Percentiles rank a stretch among this genome's conserved stretches.
Evolutionary conservation across 30 jellyfish, hydroid and myxozoan genomes (phyloP).

Genomic region (Chrysaora quinquecirrha): DNA sequence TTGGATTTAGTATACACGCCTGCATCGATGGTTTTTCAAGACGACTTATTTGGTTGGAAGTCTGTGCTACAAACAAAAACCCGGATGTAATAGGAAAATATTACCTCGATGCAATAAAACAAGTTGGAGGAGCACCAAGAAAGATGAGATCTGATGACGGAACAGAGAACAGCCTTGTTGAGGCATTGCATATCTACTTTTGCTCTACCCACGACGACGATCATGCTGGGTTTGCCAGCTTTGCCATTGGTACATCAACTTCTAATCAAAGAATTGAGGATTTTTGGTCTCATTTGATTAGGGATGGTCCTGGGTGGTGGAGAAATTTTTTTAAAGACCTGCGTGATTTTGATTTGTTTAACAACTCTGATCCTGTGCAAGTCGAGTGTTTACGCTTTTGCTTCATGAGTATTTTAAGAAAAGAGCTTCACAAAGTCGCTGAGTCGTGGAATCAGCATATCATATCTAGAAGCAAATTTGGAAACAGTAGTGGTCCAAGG

Average conservation of each 20-base stretch:
- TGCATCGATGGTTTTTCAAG: conserved; percentile 77
- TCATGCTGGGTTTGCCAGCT: conserved; percentile 19
- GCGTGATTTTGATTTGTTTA: conserved; percentile 39
- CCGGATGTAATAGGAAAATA: conserved; percentile 61
- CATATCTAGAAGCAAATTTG: conserved; percentile 25
- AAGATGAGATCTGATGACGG: conserved; percentile 65
- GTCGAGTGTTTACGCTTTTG: conserved; percentile 69
- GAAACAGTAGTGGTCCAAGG: conserved; percentile 57
- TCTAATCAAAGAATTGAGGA: conserved; percentile 74
- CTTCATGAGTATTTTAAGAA: conserved; percentile 53
- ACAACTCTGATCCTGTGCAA: conserved; percentile 56
- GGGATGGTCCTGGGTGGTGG: conserved; percentile 83
- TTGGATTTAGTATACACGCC: conserved; percentile 68
- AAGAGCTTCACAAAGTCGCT: conserved; percentile 65
- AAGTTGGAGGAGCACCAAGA: conserved; percentile 54
- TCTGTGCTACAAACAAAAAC: conserved; percentile 37
- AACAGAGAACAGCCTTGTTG: conserved; percentile 63
- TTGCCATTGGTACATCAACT: conserved; percentile 38
- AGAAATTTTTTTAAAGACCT: conserved; percentile 59
- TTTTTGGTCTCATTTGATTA: conserved; percentile 63
- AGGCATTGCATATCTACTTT: conserved; percentile 42
- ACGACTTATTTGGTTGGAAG: conserved; percentile 68
- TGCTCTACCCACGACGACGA: conserved; percentile 42
- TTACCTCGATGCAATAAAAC: conserved; percentile 56
- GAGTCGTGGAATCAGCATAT: conserved; percentile 58